Base-by-base conservation (phyloP, 2,113 vertebrate species). In the Tapirus terrestris region DNA sequence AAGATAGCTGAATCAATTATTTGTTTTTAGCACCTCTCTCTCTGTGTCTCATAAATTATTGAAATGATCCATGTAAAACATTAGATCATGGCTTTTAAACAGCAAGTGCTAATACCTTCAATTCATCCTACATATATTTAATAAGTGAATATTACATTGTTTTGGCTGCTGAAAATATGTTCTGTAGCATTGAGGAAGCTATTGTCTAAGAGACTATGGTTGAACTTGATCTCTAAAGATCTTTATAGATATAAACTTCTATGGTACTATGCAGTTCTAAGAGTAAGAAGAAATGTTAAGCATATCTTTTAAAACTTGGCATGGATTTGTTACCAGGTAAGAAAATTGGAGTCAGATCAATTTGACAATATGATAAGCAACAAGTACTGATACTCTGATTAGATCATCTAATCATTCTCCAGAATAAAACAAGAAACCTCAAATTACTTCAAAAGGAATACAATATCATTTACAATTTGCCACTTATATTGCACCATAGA, bases 311-410 rank as follows among this genome's bases (percentile, higher is more conserved):
- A 88, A 31, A 89, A 56, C 6, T 17, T 80, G 16, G 8, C 25
- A 43, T n/a, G 20, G 8, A 70, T 92, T 94, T 84, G 4, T 89
- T 93, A 91, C 45, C 84, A 96, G 63, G 29, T 93, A n/a, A 53
- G 25, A 95, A 89, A 43, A 96, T 13, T 9, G 16, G 72, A 72
- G 39, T 92, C 67, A 89, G 21, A 93, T 84, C 85, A 97, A 31
- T 76, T 73, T 80, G 33, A 70, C 58, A 83, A 36, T 63, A 48
- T 8, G 39, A 53, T 61, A 79, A 89, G 39, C 51, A 14, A 77
- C 60, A 18, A 80, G 53, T 92, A 77, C 36, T 53, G 31, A 67
- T 51, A 63, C 12, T 75, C 63, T 70, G 56, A 84, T 92, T 80
- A 88, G 89, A 72, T 91, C 27, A 10, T 27, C 39, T 85, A 72